Conservation (phyloP, 1,140 invertebrate species). For the Steinernema feltiae region DNA sequence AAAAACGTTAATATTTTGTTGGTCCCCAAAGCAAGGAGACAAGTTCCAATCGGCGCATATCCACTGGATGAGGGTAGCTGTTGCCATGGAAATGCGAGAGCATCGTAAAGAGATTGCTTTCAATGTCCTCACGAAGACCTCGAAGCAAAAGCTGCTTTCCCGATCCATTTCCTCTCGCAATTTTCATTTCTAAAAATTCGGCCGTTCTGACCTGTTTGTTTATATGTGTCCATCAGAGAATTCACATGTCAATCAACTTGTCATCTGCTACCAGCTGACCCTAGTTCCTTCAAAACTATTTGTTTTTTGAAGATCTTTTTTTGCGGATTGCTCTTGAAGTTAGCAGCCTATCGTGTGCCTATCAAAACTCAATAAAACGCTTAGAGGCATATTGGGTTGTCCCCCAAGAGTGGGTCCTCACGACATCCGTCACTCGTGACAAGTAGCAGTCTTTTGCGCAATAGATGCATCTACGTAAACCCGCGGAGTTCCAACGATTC, state of each 20-base stretch:
- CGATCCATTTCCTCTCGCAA: neutral
- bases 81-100: neutral
- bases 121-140: neutral
- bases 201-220: neutral
- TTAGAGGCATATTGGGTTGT: too few relatives aligned
- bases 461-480: neutral
- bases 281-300: neutral
- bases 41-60: too few relatives aligned
- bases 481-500: neutral
- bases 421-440: too few relatives aligned
- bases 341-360: too few relatives aligned
- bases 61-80: neutral
- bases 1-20: too few relatives aligned
- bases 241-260: conserved; percentile 7
- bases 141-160: neutral
- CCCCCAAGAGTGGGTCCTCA: too few relatives aligned
- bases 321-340: too few relatives aligned
- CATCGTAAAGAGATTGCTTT: neutral
- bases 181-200: neutral
- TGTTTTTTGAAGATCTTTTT: too few relatives aligned
- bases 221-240: neutral
- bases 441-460: neutral
- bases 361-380: too few relatives aligned
- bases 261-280: conserved; percentile 8
- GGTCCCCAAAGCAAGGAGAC: too few relatives aligned